These are phyloP conservation scores for Heliothis peltigera DNA, from an alignment of 2,888 invertebrate species.

Conservation along the genomic window DNA sequence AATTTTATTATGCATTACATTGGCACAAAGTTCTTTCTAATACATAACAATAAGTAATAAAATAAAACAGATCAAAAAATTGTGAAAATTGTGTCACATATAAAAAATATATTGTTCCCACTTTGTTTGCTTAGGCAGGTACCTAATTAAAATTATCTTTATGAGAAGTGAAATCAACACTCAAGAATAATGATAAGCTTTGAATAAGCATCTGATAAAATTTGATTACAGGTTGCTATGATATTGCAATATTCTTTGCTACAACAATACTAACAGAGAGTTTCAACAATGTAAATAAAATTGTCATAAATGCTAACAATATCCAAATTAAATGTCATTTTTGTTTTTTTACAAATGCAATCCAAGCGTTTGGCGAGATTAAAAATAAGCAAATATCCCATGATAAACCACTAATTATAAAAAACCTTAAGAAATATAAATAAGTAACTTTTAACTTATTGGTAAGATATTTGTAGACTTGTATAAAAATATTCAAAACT, in stretches of 20 bases:
- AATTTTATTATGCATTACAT: conserved; percentile 48
- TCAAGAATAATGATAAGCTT: conserved; percentile 13
- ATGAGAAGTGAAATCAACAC: conserved; percentile 1
- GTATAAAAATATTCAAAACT: conserved; percentile 36
- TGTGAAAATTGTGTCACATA: not conserved
- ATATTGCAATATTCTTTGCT: conserved; percentile 6
- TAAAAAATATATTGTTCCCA: not conserved
- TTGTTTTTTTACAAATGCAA: not conserved
- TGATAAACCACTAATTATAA: conserved; percentile 12
- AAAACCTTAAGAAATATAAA: conserved; percentile 14
- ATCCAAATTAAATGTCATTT: not conserved
- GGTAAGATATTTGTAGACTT: conserved; percentile 6
- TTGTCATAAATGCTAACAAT: conserved; percentile 24
- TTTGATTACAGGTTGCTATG: conserved; percentile 12
- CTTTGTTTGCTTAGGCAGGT: not conserved
- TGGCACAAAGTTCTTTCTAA: conserved; percentile 35
- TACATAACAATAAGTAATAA: conserved; percentile 20
- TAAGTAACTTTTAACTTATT: conserved; percentile 23
- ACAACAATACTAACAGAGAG: conserved; percentile 2
- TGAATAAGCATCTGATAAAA: conserved; percentile 12
- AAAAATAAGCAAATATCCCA: conserved; percentile 22
- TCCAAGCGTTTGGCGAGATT: not conserved
- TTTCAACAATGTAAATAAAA: conserved; percentile 13
- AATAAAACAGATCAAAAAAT: conserved; percentile 17
- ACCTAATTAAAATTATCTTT: conserved; percentile 1